Base-by-base conservation (phyloP, 2,113 vertebrate species). In the Sceloporus undulatus region DNA sequence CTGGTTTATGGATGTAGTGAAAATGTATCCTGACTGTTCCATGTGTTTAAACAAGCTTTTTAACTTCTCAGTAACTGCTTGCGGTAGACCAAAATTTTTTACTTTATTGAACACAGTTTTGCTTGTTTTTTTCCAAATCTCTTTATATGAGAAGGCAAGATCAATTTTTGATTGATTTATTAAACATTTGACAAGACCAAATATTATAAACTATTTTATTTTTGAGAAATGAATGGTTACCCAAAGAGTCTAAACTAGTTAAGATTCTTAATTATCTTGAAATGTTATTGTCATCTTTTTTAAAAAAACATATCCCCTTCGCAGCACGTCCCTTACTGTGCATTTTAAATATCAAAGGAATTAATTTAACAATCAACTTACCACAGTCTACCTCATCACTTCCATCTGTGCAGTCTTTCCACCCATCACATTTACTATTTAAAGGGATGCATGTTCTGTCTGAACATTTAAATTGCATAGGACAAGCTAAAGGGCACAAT, bases 381-480 rank as follows among this genome's bases (percentile, higher is more conserved):
- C 95, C 90, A 90, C 95, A 96, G 90, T 94, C 96, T 9, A 96
- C 92, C 91, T 98, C 93, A 42, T 97, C 96, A 6, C 96, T 95
- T 87, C 94, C 94, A 19, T 96, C 96, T 40, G 82, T 93, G 78
- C 95, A 98, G 90, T 96, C 95, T 91, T 94, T 96, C n/a, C 91
- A 94, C 13, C 94, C 93, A 88, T 97, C 95, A 91, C 96, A 97
- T 79, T 95, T 96, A 56, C 94, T 97, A 85, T 92, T 96, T 93
- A 96, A 96, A 91, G 96, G 95, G 93, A 97, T 83, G 4, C 92
- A 97, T 65, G 85, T 95, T 70, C 94, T 96, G 40, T 96, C 93
- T 89, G 94, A 91, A 92, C 96, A 97, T 90, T 94, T 95, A 85
- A 97, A 98, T 93, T 97, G 97, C 48, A 94, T 96, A 83, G 96